These are phyloP conservation scores for Sesamia nonagrioides DNA, from an alignment of 1,140 invertebrate genomes.

Conservation along the genomic window DNA sequence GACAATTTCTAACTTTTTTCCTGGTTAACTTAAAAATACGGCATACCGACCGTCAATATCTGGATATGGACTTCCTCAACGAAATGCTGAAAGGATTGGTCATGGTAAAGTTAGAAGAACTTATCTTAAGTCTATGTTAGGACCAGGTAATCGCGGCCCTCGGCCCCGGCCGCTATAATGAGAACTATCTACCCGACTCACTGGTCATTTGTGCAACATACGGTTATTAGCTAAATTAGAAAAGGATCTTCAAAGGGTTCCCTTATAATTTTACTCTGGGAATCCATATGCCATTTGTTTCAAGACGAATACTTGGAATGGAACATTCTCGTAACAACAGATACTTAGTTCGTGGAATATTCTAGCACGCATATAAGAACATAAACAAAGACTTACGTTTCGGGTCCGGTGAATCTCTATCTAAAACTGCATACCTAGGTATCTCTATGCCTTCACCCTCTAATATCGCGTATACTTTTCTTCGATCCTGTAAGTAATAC, in stretches of 20 bases:
- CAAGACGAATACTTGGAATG: constrained; percentile 16
- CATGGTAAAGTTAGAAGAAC: neutral
- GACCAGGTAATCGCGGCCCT: too few relatives aligned
- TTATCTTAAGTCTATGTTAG: too few relatives aligned
- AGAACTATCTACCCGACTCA: too few relatives aligned
- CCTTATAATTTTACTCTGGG: too few relatives aligned
- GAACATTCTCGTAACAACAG: neutral
- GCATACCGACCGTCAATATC: neutral
- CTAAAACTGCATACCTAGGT: constrained; percentile 98
- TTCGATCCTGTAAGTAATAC: constrained; percentile 90
- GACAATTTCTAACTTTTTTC: neutral
- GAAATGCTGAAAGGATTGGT: neutral
- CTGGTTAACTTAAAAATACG: neutral
- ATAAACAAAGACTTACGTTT: constrained; percentile 91
- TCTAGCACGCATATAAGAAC: neutral
- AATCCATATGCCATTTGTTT: neutral
- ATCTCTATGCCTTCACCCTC: constrained; percentile 98
- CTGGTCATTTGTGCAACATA: too few relatives aligned
- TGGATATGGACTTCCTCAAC: neutral
- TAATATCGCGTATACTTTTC: constrained; percentile 98
- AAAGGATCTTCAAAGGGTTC: too few relatives aligned
- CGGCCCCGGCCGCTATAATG: too few relatives aligned
- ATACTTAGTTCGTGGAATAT: neutral
- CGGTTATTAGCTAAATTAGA: too few relatives aligned
- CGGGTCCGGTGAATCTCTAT: constrained; percentile 96